phyloP scores from a whole-genome alignment of 2,113 vertebrate genomes.

The Esox niger region DNA sequence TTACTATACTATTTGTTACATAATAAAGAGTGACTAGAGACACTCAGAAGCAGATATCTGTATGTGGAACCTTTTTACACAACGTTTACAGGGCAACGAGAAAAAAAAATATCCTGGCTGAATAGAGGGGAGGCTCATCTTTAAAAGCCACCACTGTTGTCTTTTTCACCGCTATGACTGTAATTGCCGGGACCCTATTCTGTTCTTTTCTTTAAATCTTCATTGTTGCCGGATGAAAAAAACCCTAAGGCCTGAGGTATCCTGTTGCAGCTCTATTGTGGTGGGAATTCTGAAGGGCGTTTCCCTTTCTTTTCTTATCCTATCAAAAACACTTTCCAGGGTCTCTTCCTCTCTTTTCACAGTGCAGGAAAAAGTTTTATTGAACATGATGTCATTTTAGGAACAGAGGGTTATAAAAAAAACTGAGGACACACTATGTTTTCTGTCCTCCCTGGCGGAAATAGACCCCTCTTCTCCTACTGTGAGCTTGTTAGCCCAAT shows the following conservation, averaged over 20 bases:
- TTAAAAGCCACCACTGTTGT: constrained; percentile 35
- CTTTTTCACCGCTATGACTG: constrained; percentile 24
- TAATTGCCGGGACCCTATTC: constrained; percentile 52
- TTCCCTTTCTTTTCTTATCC: constrained; percentile 70
- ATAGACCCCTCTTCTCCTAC: not conserved
- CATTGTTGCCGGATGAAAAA: constrained; percentile 61
- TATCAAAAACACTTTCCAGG: constrained; percentile 67
- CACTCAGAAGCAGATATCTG: too few relatives aligned
- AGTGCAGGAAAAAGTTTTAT: constrained; percentile 38
- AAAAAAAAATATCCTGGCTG: not conserved
- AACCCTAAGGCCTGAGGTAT: constrained; percentile 51
- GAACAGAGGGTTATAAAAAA: not conserved
- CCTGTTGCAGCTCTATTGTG: constrained; percentile 68
- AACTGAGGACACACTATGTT: constrained; percentile 1
- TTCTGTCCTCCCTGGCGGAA: not conserved
- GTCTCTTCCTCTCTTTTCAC: constrained; percentile 63
- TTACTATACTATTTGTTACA: constrained; percentile 14
- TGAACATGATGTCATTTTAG: constrained; percentile 49
- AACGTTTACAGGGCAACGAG: too few relatives aligned
- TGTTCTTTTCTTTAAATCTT: constrained; percentile 39
- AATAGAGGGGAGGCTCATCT: constrained; percentile 6
- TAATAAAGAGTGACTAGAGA: too few relatives aligned
- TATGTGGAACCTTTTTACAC: too few relatives aligned
- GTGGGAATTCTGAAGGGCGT: constrained; percentile 65
- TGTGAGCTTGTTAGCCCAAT: too few relatives aligned